Evolutionary conservation across 2,113 vertebrate genomes (phyloP).

Genomic region (Thunnus thynnus): DNA sequence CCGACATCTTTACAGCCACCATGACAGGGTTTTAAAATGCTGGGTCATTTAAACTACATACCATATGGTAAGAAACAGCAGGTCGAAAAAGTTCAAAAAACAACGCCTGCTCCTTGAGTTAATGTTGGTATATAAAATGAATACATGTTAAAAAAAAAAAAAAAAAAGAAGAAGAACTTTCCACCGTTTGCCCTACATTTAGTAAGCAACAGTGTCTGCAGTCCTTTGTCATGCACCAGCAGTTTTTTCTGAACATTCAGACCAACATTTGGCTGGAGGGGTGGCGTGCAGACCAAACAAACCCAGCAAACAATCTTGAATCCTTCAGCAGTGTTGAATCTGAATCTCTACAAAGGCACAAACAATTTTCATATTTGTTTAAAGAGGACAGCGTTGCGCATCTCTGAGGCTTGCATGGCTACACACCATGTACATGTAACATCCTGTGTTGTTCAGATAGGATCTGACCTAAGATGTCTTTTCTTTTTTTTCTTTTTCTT

Average conservation of each 20-base stretch:
- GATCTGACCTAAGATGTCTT: neutral
- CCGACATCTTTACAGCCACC: neutral
- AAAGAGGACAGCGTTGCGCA: neutral
- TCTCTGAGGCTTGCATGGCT: slow-evolving; percentile 2
- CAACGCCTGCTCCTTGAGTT: neutral
- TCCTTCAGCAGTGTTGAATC: slow-evolving; percentile 7
- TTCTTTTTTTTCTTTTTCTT: slow-evolving; percentile 32
- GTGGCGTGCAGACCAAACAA: slow-evolving; percentile 15
- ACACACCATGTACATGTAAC: neutral
- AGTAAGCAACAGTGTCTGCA: slow-evolving; percentile 25
- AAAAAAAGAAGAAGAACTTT: neutral
- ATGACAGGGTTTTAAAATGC: slow-evolving; percentile 5
- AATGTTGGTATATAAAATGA: neutral
- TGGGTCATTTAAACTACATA: neutral
- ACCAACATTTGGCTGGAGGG: slow-evolving; percentile 14
- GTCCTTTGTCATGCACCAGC: slow-evolving; percentile 23
- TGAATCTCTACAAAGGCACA: neutral
- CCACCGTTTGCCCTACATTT: neutral
- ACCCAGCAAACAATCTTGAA: neutral
- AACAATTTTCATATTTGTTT: neutral
- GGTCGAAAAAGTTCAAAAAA: neutral
- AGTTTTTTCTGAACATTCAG: slow-evolving; percentile 16
- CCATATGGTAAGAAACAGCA: slow-evolving; percentile 15
- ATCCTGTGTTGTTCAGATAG: neutral
- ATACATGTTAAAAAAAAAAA: neutral